Conservation (phyloP, 2,113 vertebrate genomes). For the Phaethornis superciliosus region DNA sequence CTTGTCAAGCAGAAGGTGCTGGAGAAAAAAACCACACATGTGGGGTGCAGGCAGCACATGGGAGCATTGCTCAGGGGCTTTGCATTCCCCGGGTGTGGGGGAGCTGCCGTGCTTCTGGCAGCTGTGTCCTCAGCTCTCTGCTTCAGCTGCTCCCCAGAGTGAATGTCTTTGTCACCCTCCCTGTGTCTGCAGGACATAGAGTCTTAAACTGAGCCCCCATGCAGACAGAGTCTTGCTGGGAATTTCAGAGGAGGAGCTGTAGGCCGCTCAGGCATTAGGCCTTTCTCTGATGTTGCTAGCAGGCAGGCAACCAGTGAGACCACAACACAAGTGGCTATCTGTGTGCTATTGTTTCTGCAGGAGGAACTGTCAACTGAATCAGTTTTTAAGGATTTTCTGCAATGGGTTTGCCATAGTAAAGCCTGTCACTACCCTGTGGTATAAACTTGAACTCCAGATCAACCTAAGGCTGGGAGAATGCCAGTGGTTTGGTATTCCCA, state of each 20-base stretch:
- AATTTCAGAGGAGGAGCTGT: background rate
- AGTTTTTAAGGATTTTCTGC: background rate
- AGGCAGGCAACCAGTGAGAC: background rate
- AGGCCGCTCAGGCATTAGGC: fast-evolving
- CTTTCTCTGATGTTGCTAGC: background rate
- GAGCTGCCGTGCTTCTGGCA: slow-evolving; percentile 27
- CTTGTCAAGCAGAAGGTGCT: background rate
- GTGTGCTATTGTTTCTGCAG: background rate
- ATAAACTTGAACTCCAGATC: background rate
- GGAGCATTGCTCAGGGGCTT: slow-evolving; percentile 48
- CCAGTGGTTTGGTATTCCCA: background rate
- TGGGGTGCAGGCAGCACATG: background rate
- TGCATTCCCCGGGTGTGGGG: background rate
- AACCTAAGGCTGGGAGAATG: background rate
- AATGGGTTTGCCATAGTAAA: background rate
- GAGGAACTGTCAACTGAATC: background rate
- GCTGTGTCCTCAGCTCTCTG: slow-evolving; percentile 36
- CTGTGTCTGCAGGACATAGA: background rate
- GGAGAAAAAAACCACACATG: background rate
- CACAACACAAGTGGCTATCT: background rate
- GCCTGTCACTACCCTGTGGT: background rate
- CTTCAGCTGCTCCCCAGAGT: slow-evolving; percentile 59
- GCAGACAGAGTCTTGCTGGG: background rate
- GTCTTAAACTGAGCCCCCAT: background rate
- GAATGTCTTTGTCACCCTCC: background rate